These are phyloP conservation scores for Argopecten irradians DNA, from an alignment of 1,140 invertebrate species.

Conservation along the genomic window DNA sequence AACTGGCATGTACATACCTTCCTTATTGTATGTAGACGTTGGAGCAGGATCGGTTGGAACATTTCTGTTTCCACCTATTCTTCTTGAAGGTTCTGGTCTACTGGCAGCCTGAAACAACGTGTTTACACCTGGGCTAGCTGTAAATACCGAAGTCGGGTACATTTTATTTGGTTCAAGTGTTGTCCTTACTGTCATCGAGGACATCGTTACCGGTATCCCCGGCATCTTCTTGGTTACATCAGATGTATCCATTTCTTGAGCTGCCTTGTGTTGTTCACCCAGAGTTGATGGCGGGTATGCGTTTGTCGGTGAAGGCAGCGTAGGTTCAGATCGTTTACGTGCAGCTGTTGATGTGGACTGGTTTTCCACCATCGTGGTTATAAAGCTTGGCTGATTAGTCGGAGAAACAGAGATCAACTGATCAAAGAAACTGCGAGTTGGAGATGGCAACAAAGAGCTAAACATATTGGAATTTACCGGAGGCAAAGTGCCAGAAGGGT, in stretches of 20 bases:
- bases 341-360: not conserved
- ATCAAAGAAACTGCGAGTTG: not conserved
- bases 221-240: not conserved
- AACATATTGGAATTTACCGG: not conserved
- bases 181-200: not conserved
- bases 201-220: not conserved
- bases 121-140: not conserved
- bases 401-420: not conserved
- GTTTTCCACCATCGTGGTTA: not conserved
- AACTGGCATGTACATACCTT: not conserved
- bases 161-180: not conserved
- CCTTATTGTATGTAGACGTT: not conserved
- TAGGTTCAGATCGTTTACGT: not conserved
- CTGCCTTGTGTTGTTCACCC: not conserved
- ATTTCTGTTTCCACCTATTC: not conserved
- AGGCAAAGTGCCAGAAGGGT: not conserved
- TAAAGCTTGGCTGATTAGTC: not conserved
- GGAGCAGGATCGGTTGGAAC: not conserved
- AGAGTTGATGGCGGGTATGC: not conserved
- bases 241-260: not conserved
- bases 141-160: not conserved
- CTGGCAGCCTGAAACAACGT: not conserved
- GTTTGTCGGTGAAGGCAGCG: not conserved
- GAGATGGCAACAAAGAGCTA: not conserved
- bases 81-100: not conserved